Evolutionary conservation across 2,113 vertebrate species (phyloP).

Genomic region (Gavia stellata): DNA sequence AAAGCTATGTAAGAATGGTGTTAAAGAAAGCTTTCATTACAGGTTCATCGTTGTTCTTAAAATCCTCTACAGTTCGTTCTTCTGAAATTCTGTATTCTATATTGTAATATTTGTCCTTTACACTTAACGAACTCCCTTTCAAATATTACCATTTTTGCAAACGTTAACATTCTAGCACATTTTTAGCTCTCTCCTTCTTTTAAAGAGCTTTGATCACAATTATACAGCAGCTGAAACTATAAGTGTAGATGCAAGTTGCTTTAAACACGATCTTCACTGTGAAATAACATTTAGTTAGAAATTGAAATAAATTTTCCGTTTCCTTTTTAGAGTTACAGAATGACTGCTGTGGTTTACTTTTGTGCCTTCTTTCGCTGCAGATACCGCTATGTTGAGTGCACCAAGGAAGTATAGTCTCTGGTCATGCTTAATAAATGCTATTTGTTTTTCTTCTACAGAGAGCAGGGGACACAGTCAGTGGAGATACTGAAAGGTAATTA

Average conservation of each 20-base stretch:
- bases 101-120: not conserved
- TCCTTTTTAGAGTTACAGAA: not conserved
- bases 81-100: not conserved
- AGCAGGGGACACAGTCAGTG: slow-evolving; percentile 72
- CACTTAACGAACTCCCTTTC: not conserved
- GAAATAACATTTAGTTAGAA: not conserved
- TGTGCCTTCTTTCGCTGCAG: not conserved
- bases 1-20: not conserved
- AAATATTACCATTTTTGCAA: not conserved
- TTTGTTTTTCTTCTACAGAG: slow-evolving; percentile 67
- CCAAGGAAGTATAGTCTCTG: not conserved
- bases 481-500: slow-evolving; percentile 79
- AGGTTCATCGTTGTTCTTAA: not conserved
- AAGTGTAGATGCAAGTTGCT: not conserved
- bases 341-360: slow-evolving; percentile 7
- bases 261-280: not conserved
- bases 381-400: not conserved
- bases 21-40: not conserved
- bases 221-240: not conserved
- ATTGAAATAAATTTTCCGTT: not conserved
- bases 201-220: not conserved
- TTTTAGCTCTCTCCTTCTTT: not conserved
- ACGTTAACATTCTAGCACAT: not conserved
- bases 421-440: slow-evolving; percentile 6
- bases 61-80: not conserved